A percentile compares a stretch with the other conserved stretches of the same genome.
These are phyloP conservation scores for Drosophila nr. perissopoda DNA, from an alignment of 2,888 invertebrate species.

Conservation along the genomic window DNA sequence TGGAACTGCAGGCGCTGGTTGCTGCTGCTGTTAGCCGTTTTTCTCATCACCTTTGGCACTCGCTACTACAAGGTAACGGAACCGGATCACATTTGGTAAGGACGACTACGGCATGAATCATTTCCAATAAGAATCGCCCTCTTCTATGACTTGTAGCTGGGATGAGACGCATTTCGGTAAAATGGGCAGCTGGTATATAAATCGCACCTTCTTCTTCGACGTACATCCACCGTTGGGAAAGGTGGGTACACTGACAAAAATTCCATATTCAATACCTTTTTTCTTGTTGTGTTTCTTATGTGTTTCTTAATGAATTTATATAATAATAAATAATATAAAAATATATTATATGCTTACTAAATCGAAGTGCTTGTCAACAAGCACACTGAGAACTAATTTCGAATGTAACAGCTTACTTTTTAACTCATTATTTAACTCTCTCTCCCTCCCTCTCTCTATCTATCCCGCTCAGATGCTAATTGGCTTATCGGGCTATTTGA, in stretches of 20 bases:
- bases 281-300: background rate
- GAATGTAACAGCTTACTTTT: background rate
- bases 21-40: conserved; percentile 88
- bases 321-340: too few relatives aligned
- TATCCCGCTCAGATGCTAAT: conserved; percentile 94
- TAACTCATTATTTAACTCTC: background rate
- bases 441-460: conserved; percentile 68
- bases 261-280: background rate
- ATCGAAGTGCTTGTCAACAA: background rate
- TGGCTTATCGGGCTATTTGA: conserved; percentile 94
- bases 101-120: fast-evolving
- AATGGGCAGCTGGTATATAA: conserved; percentile 98
- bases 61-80: conserved; percentile 95
- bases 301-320: background rate
- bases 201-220: conserved; percentile 98
- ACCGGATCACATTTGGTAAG: conserved; percentile 97
- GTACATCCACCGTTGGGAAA: conserved; percentile 99
- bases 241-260: conserved; percentile 85
- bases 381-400: background rate
- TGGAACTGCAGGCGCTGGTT: conserved; percentile 86
- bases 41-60: conserved; percentile 89
- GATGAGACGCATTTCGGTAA: conserved; percentile 99
- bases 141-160: conserved; percentile 88
- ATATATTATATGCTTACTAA: too few relatives aligned
- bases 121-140: background rate